Percentiles rank a stretch among this genome's conserved stretches.
Evolutionary conservation across 2,113 vertebrate species (phyloP).

Genomic region (Melanocharis versteri): DNA sequence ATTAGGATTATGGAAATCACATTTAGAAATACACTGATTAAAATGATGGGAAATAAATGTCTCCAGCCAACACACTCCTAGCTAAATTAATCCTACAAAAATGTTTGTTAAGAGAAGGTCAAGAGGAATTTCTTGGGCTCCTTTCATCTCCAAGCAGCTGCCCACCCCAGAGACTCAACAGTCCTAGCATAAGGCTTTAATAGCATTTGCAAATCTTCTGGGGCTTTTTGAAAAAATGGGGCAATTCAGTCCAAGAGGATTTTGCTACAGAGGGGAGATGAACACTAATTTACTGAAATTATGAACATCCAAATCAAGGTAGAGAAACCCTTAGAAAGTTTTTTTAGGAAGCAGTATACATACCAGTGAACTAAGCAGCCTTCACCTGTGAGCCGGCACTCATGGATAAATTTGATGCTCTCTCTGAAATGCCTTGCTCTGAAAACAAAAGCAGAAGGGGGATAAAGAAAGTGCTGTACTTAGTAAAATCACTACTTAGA

Average conservation of each 20-base stretch:
- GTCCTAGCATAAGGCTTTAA: background rate
- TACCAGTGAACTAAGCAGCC: slow-evolving; percentile 94
- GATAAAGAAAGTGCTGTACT: slow-evolving; percentile 30
- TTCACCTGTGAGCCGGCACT: slow-evolving; percentile 86
- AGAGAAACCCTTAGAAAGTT: background rate
- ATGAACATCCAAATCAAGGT: background rate
- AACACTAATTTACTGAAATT: background rate
- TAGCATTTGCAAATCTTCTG: background rate
- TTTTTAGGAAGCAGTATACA: background rate
- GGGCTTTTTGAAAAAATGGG: background rate
- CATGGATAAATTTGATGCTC: slow-evolving; percentile 92
- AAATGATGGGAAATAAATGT: background rate
- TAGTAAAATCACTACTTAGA: slow-evolving; percentile 31
- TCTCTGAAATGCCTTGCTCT: slow-evolving; percentile 93
- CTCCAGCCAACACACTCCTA: background rate
- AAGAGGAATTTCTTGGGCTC: background rate
- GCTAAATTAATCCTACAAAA: background rate
- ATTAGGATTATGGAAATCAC: background rate
- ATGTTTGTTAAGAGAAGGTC: background rate
- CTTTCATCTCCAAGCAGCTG: background rate
- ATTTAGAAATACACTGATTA: background rate
- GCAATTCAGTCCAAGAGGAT: background rate
- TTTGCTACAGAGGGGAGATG: background rate
- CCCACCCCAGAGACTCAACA: background rate
- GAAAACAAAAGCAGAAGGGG: slow-evolving; percentile 33